Evolutionary conservation across 2,888 invertebrate species (phyloP).

Genomic region (Clanis bilineata): DNA sequence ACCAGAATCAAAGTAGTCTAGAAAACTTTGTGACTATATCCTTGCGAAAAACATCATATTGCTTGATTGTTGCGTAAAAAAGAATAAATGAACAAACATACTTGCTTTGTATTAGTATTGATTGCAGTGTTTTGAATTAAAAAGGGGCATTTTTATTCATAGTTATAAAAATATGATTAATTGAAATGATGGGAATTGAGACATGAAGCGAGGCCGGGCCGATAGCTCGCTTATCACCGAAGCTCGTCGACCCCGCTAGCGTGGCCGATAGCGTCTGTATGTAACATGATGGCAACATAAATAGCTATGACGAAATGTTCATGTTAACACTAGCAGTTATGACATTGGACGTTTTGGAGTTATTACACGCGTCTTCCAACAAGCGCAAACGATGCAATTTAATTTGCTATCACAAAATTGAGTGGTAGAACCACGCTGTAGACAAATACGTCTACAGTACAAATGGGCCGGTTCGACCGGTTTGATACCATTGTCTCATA

Average conservation of each 20-base stretch:
- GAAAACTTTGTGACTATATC: too few relatives aligned
- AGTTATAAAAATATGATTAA: constrained; percentile 33
- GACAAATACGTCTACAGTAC: too few relatives aligned
- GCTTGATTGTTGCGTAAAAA: too few relatives aligned
- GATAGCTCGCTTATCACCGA: constrained; percentile 36
- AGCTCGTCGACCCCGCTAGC: constrained; percentile 48
- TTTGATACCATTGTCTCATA: too few relatives aligned
- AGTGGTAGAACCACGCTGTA: too few relatives aligned
- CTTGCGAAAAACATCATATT: too few relatives aligned
- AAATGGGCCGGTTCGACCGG: too few relatives aligned
- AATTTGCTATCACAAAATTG: too few relatives aligned
- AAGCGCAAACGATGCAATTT: neutral
- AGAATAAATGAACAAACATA: too few relatives aligned
- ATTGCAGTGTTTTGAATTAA: too few relatives aligned
- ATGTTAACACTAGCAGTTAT: neutral
- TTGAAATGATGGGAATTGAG: constrained; percentile 43
- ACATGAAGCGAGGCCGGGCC: constrained; percentile 37
- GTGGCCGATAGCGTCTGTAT: constrained; percentile 26
- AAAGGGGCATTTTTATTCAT: neutral
- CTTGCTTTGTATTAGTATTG: too few relatives aligned
- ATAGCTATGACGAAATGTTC: constrained; percentile 12
- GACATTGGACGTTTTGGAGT: constrained; percentile 3
- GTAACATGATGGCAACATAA: constrained; percentile 6
- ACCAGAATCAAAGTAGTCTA: too few relatives aligned
- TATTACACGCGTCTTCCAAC: neutral